Evolutionary conservation across 2,888 invertebrate species (phyloP).

Genomic region (Seira ritae): DNA sequence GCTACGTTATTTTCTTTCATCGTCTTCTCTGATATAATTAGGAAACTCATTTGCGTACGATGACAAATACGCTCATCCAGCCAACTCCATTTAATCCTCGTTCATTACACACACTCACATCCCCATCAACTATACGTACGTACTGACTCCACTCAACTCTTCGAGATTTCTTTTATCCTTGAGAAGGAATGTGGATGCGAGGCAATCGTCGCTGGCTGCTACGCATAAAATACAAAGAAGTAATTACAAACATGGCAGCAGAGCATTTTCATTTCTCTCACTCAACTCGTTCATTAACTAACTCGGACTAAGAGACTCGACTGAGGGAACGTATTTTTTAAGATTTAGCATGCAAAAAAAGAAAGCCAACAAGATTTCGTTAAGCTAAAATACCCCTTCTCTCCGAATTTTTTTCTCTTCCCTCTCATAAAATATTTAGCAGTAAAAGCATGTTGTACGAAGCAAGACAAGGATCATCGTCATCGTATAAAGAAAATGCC

Average conservation of each 20-base stretch:
- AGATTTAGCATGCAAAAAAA: neutral
- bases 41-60: constrained; percentile 2
- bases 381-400: neutral
- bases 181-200: neutral
- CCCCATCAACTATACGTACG: too few species aligned
- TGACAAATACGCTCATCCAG: constrained; percentile 14
- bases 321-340: neutral
- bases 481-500: neutral
- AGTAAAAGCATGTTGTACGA: neutral
- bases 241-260: constrained; percentile 9
- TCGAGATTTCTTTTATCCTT: too few species aligned
- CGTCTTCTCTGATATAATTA: neutral
- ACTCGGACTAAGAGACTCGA: neutral
- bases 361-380: neutral
- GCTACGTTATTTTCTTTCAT: neutral
- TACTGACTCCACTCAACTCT: too few species aligned
- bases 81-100: constrained; percentile 4
- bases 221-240: neutral
- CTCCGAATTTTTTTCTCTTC: neutral
- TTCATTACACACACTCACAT: too few species aligned
- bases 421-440: neutral
- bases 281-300: constrained; percentile 2
- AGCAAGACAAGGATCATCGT: neutral
- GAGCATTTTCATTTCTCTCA: constrained; percentile 7
- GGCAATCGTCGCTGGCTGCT: neutral